A percentile compares a stretch with the other conserved stretches of the same genome.
These are phyloP conservation scores for Sinocyclocheilus anshuiensis DNA, from an alignment of 2,113 vertebrate genomes.

Conservation along the genomic window DNA sequence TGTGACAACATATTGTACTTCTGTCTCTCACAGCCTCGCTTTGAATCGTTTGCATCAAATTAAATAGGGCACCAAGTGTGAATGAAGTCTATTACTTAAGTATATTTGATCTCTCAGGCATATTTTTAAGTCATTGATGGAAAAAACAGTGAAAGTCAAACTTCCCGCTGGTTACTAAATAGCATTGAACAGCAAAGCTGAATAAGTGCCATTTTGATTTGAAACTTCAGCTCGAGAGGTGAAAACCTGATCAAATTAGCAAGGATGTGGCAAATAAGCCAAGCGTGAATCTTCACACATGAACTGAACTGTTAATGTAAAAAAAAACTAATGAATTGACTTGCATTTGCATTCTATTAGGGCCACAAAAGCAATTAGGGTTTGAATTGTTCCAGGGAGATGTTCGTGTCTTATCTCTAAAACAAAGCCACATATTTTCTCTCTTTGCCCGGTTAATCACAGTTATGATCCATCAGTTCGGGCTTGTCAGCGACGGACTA, in stretches of 20 bases:
- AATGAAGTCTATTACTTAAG: neutral
- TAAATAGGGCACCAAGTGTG: neutral
- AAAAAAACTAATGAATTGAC: constrained; percentile 84
- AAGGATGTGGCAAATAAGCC: constrained; percentile 87
- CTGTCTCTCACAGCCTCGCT: neutral
- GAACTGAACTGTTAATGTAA: constrained; percentile 87
- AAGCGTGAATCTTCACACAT: constrained; percentile 82
- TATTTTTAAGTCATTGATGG: neutral
- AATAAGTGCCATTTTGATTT: constrained; percentile 78
- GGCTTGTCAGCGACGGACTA: constrained; percentile 26
- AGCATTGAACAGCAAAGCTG: constrained; percentile 34
- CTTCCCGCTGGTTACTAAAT: neutral
- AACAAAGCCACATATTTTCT: constrained; percentile 45
- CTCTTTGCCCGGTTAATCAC: constrained; percentile 28
- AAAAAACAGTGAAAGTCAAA: neutral
- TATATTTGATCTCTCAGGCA: neutral
- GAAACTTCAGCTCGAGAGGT: constrained; percentile 58
- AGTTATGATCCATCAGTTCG: constrained; percentile 11
- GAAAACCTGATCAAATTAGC: constrained; percentile 80
- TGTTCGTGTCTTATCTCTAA: constrained; percentile 68
- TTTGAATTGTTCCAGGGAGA: constrained; percentile 59
- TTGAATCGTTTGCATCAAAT: neutral
- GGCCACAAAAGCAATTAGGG: constrained; percentile 52
- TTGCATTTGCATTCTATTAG: constrained; percentile 84
- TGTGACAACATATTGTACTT: neutral